Base-by-base conservation (phyloP, 2,113 vertebrate genomes). In the Cacatua alba region DNA sequence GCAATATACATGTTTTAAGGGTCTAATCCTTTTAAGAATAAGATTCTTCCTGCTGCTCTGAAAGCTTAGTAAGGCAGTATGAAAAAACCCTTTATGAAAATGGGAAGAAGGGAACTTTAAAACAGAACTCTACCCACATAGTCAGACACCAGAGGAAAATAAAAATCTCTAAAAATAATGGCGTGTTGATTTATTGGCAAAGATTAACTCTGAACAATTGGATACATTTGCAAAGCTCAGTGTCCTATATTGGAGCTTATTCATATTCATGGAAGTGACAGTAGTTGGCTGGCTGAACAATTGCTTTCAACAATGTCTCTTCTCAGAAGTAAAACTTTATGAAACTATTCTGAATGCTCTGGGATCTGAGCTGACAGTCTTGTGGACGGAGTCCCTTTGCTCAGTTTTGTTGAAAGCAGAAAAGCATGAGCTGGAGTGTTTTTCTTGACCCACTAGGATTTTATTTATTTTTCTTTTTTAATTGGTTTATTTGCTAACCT, bases 231-330 rank as follows among this genome's bases (percentile, higher is more conserved):
- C 44, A 86, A 84, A 95, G 53, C 71, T 95, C 39, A 5, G 57
- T 92, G 95, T 92, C 95, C 90, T 95, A 59, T 95, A 86, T 91
- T 89, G 71, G 75, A 94, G 57, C 91, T 97, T 92, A 95, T 95
- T 97, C 89, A 88, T 93, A 94, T 95, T 96, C 82, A 92, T 92
- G 92, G 77, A 57, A 95, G 82, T 87, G 93, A 91, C 83, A 88
- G 84, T 43, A 90, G 84, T 75, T 97, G 93, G 83, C 90, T 96
- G 86, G 63, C 67, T 94, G 94, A 96, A 96, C 75, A 74, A 88
- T 88, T 60, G 76, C 80, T 86, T 94, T 85, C 91, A 78, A 87
- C 90, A 85, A 11, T 52, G 86, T 92, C 68, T 80, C 63, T 84
- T 94, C 64, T 92, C 43, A 69, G 92, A 92, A 94, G 83, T 69